phyloP scores from a whole-genome alignment of 2,888 invertebrate species.

The Prenolepis imparis region DNA sequence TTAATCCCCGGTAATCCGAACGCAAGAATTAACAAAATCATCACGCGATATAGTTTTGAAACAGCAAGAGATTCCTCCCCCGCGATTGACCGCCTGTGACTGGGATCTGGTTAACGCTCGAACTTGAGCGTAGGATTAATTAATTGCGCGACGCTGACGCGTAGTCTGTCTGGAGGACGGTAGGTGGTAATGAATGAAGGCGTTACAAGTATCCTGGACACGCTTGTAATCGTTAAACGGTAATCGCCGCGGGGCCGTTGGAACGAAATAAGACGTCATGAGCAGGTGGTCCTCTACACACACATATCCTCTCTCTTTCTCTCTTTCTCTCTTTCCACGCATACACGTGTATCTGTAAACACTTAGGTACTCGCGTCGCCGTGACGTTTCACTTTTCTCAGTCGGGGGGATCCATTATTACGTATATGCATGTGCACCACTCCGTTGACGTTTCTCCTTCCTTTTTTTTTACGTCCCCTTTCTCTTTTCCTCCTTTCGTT shows the following conservation, averaged over 20 bases:
- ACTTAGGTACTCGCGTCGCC: conserved; percentile 45
- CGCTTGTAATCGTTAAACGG: conserved; percentile 78
- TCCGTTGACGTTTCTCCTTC: conserved; percentile 68
- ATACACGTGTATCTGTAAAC: conserved; percentile 22
- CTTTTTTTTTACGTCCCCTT: conserved; percentile 42
- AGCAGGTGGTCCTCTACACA: conserved; percentile 80
- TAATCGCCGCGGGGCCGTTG: conserved; percentile 72
- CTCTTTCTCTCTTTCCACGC: background rate
- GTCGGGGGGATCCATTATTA: conserved; percentile 78
- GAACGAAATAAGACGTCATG: conserved; percentile 79
- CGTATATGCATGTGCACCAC: conserved; percentile 62
- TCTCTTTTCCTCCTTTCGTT: conserved; percentile 69
- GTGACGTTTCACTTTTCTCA: conserved; percentile 84
- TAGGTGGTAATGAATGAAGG: conserved; percentile 78
- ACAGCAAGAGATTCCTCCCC: conserved; percentile 17
- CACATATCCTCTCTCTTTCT: background rate
- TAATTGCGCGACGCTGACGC: conserved; percentile 68
- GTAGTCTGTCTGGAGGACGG: conserved; percentile 56
- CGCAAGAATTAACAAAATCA: background rate
- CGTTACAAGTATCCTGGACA: conserved; percentile 75
- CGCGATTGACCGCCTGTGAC: conserved; percentile 54
- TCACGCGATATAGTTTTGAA: background rate
- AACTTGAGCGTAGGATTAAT: conserved; percentile 70
- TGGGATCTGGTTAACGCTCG: conserved; percentile 69
- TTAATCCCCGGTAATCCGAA: background rate